phyloP scores from a whole-genome alignment of 1,140 invertebrate species.

The Drepana arcuata region DNA sequence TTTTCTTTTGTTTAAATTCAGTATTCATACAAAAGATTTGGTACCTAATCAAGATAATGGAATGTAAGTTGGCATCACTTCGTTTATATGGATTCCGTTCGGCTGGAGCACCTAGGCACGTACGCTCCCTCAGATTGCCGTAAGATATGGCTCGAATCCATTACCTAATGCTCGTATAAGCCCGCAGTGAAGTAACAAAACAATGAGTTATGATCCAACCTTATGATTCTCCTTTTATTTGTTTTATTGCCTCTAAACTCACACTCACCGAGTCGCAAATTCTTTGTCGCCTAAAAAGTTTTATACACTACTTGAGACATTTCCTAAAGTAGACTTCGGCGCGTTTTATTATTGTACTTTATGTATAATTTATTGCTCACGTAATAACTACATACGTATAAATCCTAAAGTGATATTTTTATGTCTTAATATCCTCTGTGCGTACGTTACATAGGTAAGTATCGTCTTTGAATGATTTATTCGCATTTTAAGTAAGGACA shows the following conservation, averaged over 20 bases:
- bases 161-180: conserved; percentile 52
- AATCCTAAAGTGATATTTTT: not conserved
- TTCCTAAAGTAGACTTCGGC: not conserved
- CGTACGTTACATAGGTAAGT: no score
- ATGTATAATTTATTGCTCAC: not conserved
- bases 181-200: conserved; percentile 34
- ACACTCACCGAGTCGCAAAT: conserved; percentile 33
- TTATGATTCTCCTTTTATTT: conserved; percentile 46
- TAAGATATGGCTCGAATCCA: conserved; percentile 44
- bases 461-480: not conserved
- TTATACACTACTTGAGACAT: not conserved
- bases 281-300: conserved; percentile 6
- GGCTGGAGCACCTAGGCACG: no score
- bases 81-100: no score
- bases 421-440: no score
- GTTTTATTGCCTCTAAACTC: conserved; percentile 52
- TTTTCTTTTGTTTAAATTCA: no score
- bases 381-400: no score
- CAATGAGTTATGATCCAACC: conserved; percentile 54
- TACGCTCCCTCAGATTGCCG: conserved; percentile 16
- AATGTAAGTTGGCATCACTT: no score
- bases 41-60: no score
- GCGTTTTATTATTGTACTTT: not conserved
- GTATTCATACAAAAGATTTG: no score
- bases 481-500: not conserved